These are phyloP conservation scores for Tachina grossa DNA, from an alignment of 2,888 invertebrate genomes.

Conservation along the genomic window DNA sequence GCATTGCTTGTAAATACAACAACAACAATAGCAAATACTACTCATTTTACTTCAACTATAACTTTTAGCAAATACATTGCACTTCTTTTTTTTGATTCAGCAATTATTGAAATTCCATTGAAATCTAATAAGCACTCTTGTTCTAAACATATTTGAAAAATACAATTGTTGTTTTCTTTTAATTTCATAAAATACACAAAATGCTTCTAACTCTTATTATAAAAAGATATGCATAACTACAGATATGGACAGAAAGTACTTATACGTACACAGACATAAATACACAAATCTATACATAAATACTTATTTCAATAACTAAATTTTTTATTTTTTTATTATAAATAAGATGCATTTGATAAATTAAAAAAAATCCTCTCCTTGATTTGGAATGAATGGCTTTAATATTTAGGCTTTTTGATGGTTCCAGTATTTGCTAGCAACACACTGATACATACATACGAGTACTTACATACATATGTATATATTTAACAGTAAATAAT, in stretches of 20 bases:
- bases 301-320: background rate
- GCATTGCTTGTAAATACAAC: conserved; percentile 64
- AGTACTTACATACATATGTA: no score
- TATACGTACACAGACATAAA: conserved; percentile 9
- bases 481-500: background rate
- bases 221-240: conserved; percentile 2
- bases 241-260: conserved; percentile 60
- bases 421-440: background rate
- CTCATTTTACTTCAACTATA: conserved; percentile 12
- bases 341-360: background rate
- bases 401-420: conserved; percentile 21
- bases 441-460: no score
- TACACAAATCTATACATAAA: conserved; percentile 18
- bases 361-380: conserved; percentile 10
- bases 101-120: conserved; percentile 20
- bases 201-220: conserved; percentile 32
- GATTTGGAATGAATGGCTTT: conserved; percentile 40
- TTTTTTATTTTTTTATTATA: background rate
- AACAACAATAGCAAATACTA: conserved; percentile 30
- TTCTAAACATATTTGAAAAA: conserved; percentile 17
- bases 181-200: conserved; percentile 62
- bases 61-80: conserved; percentile 33
- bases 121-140: conserved; percentile 28
- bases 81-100: conserved; percentile 49
- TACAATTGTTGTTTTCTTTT: conserved; percentile 39